These are phyloP conservation scores for Microcebus lehilahytsara DNA, from an alignment of 2,113 vertebrate species.

Conservation along the genomic window DNA sequence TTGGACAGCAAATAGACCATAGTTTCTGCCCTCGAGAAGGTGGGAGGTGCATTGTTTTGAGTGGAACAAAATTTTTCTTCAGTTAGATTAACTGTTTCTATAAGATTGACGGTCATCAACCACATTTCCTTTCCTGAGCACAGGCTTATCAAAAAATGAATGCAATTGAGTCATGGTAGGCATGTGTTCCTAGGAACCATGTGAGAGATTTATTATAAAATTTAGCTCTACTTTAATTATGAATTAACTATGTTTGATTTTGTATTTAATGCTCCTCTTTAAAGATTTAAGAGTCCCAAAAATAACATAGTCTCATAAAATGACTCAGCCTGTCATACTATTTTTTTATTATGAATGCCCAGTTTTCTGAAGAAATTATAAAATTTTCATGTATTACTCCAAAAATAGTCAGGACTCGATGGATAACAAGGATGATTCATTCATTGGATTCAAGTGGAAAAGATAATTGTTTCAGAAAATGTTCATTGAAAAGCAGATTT, in stretches of 20 bases:
- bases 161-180: neutral
- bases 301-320: slow-evolving; percentile 68
- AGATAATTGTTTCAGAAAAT: slow-evolving; percentile 41
- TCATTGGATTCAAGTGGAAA: slow-evolving; percentile 30
- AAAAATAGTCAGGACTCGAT: slow-evolving; percentile 51
- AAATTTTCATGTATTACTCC: slow-evolving; percentile 62
- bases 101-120: neutral
- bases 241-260: slow-evolving; percentile 53
- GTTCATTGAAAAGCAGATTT: slow-evolving; percentile 36
- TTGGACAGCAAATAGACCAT: neutral
- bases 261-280: slow-evolving; percentile 50
- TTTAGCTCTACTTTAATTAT: slow-evolving; percentile 33
- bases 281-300: slow-evolving; percentile 66
- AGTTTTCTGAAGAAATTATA: slow-evolving; percentile 33
- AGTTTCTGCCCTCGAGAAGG: neutral
- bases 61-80: slow-evolving; percentile 11
- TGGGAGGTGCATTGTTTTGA: neutral
- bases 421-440: slow-evolving; percentile 39
- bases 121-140: neutral
- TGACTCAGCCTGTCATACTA: slow-evolving; percentile 43
- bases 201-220: slow-evolving; percentile 32
- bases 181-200: neutral
- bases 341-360: slow-evolving; percentile 56
- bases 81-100: slow-evolving; percentile 1
- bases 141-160: neutral